These are phyloP conservation scores for Drosophila recens DNA, from an alignment of 2,888 invertebrate genomes.

Conservation along the genomic window DNA sequence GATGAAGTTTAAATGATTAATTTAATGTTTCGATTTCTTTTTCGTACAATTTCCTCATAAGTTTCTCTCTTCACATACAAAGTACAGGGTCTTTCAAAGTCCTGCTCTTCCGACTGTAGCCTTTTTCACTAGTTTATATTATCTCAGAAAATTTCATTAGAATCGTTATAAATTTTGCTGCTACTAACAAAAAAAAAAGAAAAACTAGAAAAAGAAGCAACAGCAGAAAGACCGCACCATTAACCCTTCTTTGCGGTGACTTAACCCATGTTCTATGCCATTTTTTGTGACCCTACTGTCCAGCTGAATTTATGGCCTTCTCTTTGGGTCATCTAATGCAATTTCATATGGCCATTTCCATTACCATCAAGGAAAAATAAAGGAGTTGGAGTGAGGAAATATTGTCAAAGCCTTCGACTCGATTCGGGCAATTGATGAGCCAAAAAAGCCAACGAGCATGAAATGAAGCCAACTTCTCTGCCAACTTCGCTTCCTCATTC, in stretches of 20 bases:
- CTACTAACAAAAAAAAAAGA: not conserved
- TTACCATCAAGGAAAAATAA: constrained; percentile 26
- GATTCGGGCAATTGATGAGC: constrained; percentile 72
- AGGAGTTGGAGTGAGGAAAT: not conserved
- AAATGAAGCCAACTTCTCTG: constrained; percentile 69
- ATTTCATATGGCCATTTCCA: constrained; percentile 70
- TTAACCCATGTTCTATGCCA: constrained; percentile 60
- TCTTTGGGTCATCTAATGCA: constrained; percentile 74
- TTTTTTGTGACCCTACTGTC: constrained; percentile 49
- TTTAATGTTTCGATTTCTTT: not conserved
- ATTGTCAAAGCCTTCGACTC: constrained; percentile 50
- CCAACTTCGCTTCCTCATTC: not conserved
- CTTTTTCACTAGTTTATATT: not conserved
- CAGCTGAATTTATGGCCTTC: constrained; percentile 63
- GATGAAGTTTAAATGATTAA: too few relatives aligned
- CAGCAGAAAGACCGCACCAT: constrained; percentile 58
- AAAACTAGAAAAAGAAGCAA: constrained; percentile 4
- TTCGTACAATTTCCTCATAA: not conserved
- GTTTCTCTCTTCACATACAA: not conserved
- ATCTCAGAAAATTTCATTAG: constrained; percentile 64
- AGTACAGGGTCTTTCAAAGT: not conserved
- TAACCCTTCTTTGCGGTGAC: constrained; percentile 73
- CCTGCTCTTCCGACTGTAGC: not conserved
- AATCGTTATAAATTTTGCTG: constrained; percentile 70
- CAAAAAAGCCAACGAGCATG: constrained; percentile 80